phyloP scores from a whole-genome alignment of 2,888 invertebrate genomes.

The Drosophila robusta region DNA sequence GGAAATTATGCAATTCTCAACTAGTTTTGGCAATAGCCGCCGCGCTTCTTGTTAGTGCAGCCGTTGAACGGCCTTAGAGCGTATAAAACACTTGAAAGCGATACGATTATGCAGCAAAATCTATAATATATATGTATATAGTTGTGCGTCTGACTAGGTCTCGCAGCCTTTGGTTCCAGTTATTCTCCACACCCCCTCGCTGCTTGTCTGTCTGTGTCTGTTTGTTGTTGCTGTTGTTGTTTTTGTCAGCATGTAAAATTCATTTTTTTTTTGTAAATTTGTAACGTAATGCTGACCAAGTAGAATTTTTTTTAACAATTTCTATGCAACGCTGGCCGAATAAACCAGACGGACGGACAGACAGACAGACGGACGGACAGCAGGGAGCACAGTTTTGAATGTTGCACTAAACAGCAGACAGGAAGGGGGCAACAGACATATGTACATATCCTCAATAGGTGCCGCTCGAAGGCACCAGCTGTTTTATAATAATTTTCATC shows the following conservation, averaged over 20 bases:
- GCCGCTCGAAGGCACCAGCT: slow-evolving; percentile 66
- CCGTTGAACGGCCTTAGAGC: slow-evolving; percentile 22
- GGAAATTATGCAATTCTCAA: slow-evolving; percentile 70
- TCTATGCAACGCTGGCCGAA: slow-evolving; percentile 55
- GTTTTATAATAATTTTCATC: slow-evolving; percentile 68
- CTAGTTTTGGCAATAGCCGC: slow-evolving; percentile 59
- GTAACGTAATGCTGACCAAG: slow-evolving; percentile 83
- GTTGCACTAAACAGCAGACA: slow-evolving; percentile 38
- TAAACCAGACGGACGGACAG: slow-evolving; percentile 46
- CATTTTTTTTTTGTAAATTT: slow-evolving; percentile 66
- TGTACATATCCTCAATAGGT: slow-evolving; percentile 65
- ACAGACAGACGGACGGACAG: slow-evolving; percentile 35
- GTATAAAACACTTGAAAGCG: slow-evolving; percentile 73
- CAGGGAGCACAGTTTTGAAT: slow-evolving; percentile 52
- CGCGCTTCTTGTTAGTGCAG: slow-evolving; percentile 25
- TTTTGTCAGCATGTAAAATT: slow-evolving; percentile 70
- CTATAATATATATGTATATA: not conserved
- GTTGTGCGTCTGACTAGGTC: slow-evolving; percentile 37
- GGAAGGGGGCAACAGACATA: slow-evolving; percentile 39
- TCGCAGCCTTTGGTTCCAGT: not conserved
- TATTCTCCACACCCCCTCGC: not conserved
- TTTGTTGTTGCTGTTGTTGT: slow-evolving; percentile 42
- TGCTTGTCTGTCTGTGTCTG: slow-evolving; percentile 31
- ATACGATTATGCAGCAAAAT: slow-evolving; percentile 79
- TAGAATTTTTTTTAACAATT: slow-evolving; percentile 72